phyloP scores from a whole-genome alignment of 1,140 invertebrate genomes.

The Caerostris darwini region DNA sequence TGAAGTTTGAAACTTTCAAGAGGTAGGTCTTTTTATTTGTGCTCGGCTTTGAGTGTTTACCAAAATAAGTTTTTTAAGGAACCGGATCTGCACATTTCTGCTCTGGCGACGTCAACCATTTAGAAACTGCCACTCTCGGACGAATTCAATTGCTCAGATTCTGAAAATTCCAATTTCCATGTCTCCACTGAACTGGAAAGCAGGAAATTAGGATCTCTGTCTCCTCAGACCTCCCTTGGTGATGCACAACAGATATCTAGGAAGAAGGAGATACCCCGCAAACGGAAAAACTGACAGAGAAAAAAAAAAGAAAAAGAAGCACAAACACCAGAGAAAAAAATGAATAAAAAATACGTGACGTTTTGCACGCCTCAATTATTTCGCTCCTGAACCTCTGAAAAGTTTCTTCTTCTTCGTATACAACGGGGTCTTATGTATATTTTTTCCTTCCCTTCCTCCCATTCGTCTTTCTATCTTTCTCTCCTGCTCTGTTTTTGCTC shows the following conservation, averaged over 20 bases:
- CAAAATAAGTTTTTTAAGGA: slow-evolving; percentile 39
- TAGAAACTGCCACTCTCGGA: slow-evolving; percentile 31
- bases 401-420: slow-evolving; percentile 48
- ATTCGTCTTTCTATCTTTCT: not conserved
- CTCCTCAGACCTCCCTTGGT: not conserved
- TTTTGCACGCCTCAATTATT: slow-evolving; percentile 70
- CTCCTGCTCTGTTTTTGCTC: not conserved
- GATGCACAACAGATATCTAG: slow-evolving; percentile 47
- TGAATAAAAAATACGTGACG: slow-evolving; percentile 19
- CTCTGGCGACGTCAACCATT: not conserved
- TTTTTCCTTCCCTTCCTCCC: not conserved
- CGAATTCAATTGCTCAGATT: slow-evolving; percentile 60
- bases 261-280: not conserved
- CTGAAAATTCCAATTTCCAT: slow-evolving; percentile 63
- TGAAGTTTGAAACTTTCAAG: not conserved
- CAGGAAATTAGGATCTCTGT: slow-evolving; percentile 56
- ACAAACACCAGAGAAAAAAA: not conserved
- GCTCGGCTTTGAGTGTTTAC: not conserved
- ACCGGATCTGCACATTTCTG: slow-evolving; percentile 26
- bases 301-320: not conserved
- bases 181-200: slow-evolving; percentile 42
- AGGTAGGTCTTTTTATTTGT: not conserved
- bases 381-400: slow-evolving; percentile 39
- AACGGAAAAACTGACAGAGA: slow-evolving; percentile 41
- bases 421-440: slow-evolving; percentile 26